Percentiles rank a stretch among this genome's conserved stretches.
Conservation (phyloP, 1,140 invertebrate genomes). For the Trichonephila inaurata region DNA sequence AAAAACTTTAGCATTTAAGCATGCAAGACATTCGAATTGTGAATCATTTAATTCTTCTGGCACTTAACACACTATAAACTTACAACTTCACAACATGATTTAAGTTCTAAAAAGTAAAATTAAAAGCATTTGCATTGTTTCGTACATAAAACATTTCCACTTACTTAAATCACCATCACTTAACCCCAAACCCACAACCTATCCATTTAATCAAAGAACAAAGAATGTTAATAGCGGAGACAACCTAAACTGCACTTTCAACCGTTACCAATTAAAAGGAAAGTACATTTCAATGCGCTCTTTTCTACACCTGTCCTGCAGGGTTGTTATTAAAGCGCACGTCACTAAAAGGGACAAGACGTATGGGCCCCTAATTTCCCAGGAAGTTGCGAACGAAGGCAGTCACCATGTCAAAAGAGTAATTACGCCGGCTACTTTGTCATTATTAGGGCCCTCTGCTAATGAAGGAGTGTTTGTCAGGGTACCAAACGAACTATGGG, state of each 20-base stretch:
- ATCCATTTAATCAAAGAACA: background rate
- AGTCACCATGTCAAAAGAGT: conserved; percentile 65
- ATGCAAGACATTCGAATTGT: no score
- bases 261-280: conserved; percentile 9
- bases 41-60: no score
- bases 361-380: conserved; percentile 35
- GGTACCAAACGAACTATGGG: background rate
- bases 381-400: background rate
- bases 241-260: background rate
- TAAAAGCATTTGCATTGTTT: no score
- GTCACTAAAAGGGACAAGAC: conserved; percentile 4
- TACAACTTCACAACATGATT: no score
- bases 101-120: no score
- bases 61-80: no score
- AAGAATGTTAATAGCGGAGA: background rate
- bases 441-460: conserved; percentile 66
- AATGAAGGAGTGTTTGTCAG: conserved; percentile 65
- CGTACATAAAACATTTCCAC: background rate
- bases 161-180: background rate
- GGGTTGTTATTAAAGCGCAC: conserved; percentile 19
- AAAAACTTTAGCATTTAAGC: no score
- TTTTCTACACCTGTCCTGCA: conserved; percentile 11
- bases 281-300: background rate
- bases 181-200: background rate
- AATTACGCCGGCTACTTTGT: conserved; percentile 56